These are phyloP conservation scores for Garrulus glandarius DNA, from an alignment of 2,797 vertebrate genomes.

Conservation along the genomic window DNA sequence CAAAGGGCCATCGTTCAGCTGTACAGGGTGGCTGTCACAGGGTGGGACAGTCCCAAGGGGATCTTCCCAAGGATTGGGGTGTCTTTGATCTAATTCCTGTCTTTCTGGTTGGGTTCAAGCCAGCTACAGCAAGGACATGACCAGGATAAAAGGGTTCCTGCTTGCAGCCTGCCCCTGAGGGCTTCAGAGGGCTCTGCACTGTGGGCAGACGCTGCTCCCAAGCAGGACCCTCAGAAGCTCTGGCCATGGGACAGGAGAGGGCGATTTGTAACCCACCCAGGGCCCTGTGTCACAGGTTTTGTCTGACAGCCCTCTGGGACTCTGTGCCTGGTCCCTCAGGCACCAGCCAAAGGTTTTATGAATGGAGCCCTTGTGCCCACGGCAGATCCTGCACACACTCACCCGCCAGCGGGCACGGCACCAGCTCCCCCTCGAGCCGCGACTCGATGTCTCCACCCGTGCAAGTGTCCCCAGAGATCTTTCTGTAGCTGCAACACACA, in stretches of 20 bases:
- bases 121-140: neutral
- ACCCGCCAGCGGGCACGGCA: conserved; percentile 95
- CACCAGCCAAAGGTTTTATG: neutral
- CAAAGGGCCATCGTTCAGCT: fast-evolving
- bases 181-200: neutral
- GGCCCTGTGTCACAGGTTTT: neutral
- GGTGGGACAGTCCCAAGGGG: neutral
- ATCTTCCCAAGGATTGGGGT: neutral
- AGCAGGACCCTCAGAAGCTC: neutral
- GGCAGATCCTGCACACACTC: neutral
- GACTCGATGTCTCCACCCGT: conserved; percentile 91
- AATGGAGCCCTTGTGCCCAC: neutral
- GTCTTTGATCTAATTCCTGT: neutral
- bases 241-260: neutral
- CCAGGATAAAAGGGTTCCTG: neutral
- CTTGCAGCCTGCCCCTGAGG: neutral
- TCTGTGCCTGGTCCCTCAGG: neutral
- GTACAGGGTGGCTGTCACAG: fast-evolving
- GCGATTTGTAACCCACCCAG: neutral
- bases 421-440: conserved; percentile 89
- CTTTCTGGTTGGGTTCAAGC: neutral
- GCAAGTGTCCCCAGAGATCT: conserved; percentile 94
- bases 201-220: neutral
- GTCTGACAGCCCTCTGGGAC: neutral
- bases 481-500: conserved; percentile 85